phyloP scores from a whole-genome alignment of 2,888 invertebrate species.

The Galerucella nymphaeae region DNA sequence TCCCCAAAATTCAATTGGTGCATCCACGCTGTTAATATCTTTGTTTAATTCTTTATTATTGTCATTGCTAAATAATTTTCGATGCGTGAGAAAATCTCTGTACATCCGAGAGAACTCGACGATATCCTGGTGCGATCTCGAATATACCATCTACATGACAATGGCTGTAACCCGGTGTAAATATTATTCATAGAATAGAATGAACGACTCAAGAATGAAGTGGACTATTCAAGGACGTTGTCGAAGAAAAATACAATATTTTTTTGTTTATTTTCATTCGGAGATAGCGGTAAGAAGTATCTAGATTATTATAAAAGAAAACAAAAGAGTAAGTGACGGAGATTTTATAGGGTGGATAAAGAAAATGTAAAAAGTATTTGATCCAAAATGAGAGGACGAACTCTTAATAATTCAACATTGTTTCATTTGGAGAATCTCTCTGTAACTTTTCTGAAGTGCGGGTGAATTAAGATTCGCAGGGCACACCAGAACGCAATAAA shows the following conservation, averaged over 20 bases:
- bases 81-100: slow-evolving; percentile 14
- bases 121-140: slow-evolving; percentile 24
- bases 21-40: not conserved
- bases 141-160: slow-evolving; percentile 21
- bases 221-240: slow-evolving; percentile 21
- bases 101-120: slow-evolving; percentile 2
- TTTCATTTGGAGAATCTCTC: not conserved
- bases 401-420: no score
- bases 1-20: not conserved
- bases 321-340: not conserved
- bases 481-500: slow-evolving; percentile 23
- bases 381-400: not conserved
- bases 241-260: slow-evolving; percentile 19
- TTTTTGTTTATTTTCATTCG: slow-evolving; percentile 15
- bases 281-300: slow-evolving; percentile 9
- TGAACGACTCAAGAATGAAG: slow-evolving; percentile 19
- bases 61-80: slow-evolving; percentile 12
- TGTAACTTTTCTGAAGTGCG: not conserved
- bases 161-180: slow-evolving; percentile 19
- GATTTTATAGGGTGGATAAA: not conserved
- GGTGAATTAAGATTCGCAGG: slow-evolving; percentile 15
- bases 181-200: slow-evolving; percentile 22
- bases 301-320: slow-evolving; percentile 1
- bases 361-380: not conserved
- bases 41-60: not conserved